Evolutionary conservation across 2,888 invertebrate species (phyloP).

Genomic region (Bombylius discolor): DNA sequence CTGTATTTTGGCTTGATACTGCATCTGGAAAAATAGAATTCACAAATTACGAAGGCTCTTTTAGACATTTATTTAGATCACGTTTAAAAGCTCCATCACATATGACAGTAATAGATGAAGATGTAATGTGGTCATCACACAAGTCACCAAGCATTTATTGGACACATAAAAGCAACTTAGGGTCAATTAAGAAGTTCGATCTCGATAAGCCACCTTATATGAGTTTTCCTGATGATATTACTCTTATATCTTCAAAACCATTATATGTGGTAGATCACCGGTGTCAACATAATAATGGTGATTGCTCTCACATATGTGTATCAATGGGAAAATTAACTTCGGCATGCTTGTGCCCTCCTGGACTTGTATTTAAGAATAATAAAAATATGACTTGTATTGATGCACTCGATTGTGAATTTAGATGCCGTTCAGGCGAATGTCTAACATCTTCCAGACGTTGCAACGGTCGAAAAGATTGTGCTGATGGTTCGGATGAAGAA

Average conservation of each 20-base stretch:
- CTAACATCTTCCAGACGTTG: slow-evolving; percentile 42
- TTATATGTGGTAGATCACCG: slow-evolving; percentile 35
- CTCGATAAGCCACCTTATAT: slow-evolving; percentile 24
- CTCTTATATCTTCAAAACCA: slow-evolving; percentile 6
- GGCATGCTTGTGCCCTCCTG: slow-evolving; percentile 53
- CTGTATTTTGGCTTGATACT: slow-evolving; percentile 55
- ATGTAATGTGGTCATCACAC: slow-evolving; percentile 56
- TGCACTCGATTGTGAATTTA: slow-evolving; percentile 39
- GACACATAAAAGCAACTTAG: slow-evolving; percentile 40
- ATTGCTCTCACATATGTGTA: slow-evolving; percentile 64
- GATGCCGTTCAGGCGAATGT: slow-evolving; percentile 43
- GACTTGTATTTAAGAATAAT: slow-evolving; percentile 40
- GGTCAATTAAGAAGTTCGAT: slow-evolving; percentile 27
- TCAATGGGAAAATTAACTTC: slow-evolving; percentile 31
- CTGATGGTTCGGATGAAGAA: slow-evolving; percentile 43
- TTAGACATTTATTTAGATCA: slow-evolving; percentile 37
- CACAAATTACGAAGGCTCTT: slow-evolving; percentile 47
- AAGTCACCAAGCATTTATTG: slow-evolving; percentile 46
- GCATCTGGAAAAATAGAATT: slow-evolving; percentile 51
- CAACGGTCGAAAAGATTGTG: slow-evolving; percentile 44
- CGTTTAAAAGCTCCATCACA: slow-evolving; percentile 41
- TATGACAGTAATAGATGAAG: slow-evolving; percentile 46
- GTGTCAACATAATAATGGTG: slow-evolving; percentile 47
- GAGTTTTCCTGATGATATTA: slow-evolving; percentile 14
- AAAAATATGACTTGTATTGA: slow-evolving; percentile 44